Percentiles rank a stretch among this genome's conserved stretches.
phyloP scores from a whole-genome alignment of 2,113 vertebrate genomes.

The Tympanuchus pallidicinctus region DNA sequence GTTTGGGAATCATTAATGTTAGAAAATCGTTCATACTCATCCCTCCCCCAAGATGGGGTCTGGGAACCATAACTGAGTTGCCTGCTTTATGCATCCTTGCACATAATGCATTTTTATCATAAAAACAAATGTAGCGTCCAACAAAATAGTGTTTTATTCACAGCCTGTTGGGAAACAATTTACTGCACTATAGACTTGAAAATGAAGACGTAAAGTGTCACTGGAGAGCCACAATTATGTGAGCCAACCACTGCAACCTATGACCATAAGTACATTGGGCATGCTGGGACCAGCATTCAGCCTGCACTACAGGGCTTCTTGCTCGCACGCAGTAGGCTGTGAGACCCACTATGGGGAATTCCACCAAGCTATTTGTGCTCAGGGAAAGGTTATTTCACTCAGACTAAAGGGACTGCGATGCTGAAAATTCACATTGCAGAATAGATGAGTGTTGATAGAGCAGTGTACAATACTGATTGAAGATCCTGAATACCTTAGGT shows the following conservation, averaged over 20 bases:
- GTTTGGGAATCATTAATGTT: not conserved
- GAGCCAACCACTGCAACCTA: not conserved
- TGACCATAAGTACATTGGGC: not conserved
- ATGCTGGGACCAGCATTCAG: not conserved
- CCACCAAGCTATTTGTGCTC: not conserved
- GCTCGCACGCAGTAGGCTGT: not conserved
- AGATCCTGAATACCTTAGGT: not conserved
- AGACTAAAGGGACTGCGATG: not conserved
- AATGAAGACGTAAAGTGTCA: constrained; percentile 34
- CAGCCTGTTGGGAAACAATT: constrained; percentile 44
- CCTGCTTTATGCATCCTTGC: not conserved
- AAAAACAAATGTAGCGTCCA: constrained; percentile 35
- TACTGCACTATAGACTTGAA: constrained; percentile 27
- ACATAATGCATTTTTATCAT: not conserved
- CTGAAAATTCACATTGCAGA: fast-evolving
- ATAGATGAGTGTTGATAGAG: not conserved
- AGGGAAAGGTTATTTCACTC: not conserved
- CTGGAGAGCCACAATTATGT: not conserved
- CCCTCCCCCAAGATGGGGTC: not conserved
- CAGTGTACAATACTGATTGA: not conserved
- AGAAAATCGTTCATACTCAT: not conserved
- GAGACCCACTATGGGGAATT: fast-evolving
- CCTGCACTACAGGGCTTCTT: not conserved
- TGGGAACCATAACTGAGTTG: not conserved
- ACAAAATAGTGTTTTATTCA: constrained; percentile 16